phyloP scores from a whole-genome alignment of 2,888 invertebrate genomes.

The Mesorhabditis sp. region DNA sequence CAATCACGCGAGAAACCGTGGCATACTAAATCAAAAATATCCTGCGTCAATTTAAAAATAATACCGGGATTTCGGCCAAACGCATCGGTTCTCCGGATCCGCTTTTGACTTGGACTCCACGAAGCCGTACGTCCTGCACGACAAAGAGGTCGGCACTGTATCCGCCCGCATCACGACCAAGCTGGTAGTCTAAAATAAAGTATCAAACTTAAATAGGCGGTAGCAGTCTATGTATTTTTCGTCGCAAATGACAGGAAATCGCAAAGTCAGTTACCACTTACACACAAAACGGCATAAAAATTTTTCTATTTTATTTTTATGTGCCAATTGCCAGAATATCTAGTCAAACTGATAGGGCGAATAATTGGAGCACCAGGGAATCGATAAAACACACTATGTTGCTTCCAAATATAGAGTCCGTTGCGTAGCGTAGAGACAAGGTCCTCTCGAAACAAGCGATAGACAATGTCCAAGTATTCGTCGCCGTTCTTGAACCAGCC shows the following conservation, averaged over 20 bases:
- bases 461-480: constrained; percentile 78
- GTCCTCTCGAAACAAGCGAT: constrained; percentile 75
- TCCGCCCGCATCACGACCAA: neutral
- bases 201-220: neutral
- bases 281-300: too few relatives aligned
- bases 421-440: constrained; percentile 73
- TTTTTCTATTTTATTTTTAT: too few relatives aligned
- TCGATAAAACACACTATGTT: constrained; percentile 9
- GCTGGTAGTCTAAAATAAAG: neutral
- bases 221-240: too few relatives aligned
- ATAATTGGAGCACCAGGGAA: neutral
- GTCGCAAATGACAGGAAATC: too few relatives aligned
- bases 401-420: constrained; percentile 63
- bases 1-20: neutral
- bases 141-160: neutral
- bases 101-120: constrained; percentile 24
- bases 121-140: constrained; percentile 20
- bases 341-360: too few relatives aligned
- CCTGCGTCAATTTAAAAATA: too few relatives aligned
- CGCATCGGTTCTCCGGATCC: constrained; percentile 26
- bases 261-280: too few relatives aligned
- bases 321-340: too few relatives aligned
- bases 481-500: constrained; percentile 69
- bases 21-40: constrained; percentile 11
- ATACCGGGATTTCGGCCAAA: constrained; percentile 13